These are phyloP conservation scores for Sarcophaga carnaria DNA, from an alignment of 2,888 invertebrate genomes.

Conservation along the genomic window DNA sequence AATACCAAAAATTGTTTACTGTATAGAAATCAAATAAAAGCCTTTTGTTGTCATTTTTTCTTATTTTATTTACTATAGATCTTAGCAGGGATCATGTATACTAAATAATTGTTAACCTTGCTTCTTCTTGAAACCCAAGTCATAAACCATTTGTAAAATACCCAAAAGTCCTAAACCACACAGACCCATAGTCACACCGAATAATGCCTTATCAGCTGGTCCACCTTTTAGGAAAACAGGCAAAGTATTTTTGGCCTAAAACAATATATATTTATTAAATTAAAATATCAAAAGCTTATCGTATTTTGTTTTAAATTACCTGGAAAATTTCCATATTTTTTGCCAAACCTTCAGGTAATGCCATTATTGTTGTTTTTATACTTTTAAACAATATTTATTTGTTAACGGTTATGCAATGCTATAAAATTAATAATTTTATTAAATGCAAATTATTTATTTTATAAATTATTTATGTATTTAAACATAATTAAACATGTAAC, in stretches of 20 bases:
- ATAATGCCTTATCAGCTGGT: conserved; percentile 78
- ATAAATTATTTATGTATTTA: not conserved
- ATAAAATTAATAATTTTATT: not conserved
- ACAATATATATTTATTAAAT: not conserved
- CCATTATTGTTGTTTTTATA: conserved; percentile 73
- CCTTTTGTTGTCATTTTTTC: not conserved
- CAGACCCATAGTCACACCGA: conserved; percentile 79
- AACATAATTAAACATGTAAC: not conserved
- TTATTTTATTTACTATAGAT: not conserved
- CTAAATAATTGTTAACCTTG: conserved; percentile 69
- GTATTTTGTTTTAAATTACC: conserved; percentile 69
- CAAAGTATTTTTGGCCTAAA: conserved; percentile 79
- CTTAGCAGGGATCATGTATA: not conserved
- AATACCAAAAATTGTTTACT: too few relatives aligned
- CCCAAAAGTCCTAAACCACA: conserved; percentile 80
- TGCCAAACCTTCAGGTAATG: conserved; percentile 79
- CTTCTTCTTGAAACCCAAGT: conserved; percentile 80
- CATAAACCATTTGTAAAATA: conserved; percentile 77
- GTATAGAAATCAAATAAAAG: not conserved
- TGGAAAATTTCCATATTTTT: conserved; percentile 80
- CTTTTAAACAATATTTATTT: not conserved
- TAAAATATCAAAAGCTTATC: not conserved
- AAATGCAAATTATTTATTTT: not conserved
- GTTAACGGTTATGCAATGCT: conserved; percentile 74
- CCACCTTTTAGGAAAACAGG: conserved; percentile 81